phyloP scores from a whole-genome alignment of 1,140 invertebrate genomes.

The Drosophila bifasciata region DNA sequence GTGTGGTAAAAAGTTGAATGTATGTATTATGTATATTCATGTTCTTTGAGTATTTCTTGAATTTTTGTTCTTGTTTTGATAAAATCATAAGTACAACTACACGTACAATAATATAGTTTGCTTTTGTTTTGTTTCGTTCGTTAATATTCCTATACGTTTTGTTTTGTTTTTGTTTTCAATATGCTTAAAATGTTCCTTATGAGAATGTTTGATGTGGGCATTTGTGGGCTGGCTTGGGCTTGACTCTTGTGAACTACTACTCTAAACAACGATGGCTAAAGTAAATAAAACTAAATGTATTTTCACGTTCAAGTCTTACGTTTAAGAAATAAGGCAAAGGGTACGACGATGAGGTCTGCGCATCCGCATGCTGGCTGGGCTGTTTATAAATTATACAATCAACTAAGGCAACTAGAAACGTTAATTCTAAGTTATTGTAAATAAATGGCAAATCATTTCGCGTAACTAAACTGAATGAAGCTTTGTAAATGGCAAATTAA shows the following conservation, averaged over 20 bases:
- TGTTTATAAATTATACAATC: conserved; percentile 45
- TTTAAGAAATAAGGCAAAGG: conserved; percentile 75
- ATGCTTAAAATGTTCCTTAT: conserved; percentile 32
- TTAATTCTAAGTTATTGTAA: conserved; percentile 35
- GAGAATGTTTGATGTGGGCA: conserved; percentile 33
- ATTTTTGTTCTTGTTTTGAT: conserved; percentile 50
- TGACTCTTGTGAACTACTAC: conserved; percentile 65
- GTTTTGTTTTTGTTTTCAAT: conserved; percentile 12
- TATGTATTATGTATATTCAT: conserved; percentile 32
- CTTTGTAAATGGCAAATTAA: conserved; percentile 82
- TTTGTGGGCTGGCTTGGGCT: no score
- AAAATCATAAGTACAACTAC: conserved; percentile 80
- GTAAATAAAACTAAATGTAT: conserved; percentile 66
- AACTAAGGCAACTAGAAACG: conserved; percentile 50
- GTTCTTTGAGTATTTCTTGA: conserved; percentile 70
- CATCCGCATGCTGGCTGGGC: conserved; percentile 15
- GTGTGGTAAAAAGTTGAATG: conserved; percentile 67
- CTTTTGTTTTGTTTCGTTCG: conserved; percentile 21
- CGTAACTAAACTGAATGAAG: conserved; percentile 63
- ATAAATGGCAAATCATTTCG: conserved; percentile 69
- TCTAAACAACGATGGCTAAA: conserved; percentile 33
- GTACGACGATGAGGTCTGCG: conserved; percentile 64
- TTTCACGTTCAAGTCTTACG: conserved; percentile 65
- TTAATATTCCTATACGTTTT: conserved; percentile 48
- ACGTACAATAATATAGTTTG: conserved; percentile 56